Evolutionary conservation across 1,140 invertebrate genomes (phyloP).

Genomic region (Trachelipus rathkii): DNA sequence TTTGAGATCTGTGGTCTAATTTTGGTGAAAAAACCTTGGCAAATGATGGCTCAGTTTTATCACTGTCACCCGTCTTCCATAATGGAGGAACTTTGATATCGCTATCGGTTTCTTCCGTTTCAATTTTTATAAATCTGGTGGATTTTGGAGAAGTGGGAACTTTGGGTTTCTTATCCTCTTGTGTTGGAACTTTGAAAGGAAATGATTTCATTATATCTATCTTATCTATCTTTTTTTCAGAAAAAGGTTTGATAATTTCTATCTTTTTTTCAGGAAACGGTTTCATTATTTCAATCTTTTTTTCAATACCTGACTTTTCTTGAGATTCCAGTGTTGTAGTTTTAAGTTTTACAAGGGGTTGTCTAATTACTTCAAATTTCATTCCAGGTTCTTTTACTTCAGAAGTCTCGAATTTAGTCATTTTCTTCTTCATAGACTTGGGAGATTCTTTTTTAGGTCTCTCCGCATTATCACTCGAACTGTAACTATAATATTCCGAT

Average conservation of each 20-base stretch:
- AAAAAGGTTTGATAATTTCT: constrained; percentile 26
- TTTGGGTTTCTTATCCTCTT: constrained; percentile 47
- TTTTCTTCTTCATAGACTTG: not conserved
- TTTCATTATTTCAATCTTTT: constrained; percentile 32
- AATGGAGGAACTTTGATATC: constrained; percentile 51
- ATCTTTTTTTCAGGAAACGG: constrained; percentile 35
- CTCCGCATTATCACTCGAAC: not conserved
- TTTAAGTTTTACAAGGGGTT: not conserved
- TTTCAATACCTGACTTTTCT: not conserved
- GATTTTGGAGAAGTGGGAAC: constrained; percentile 56
- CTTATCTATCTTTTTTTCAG: constrained; percentile 46
- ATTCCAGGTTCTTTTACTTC: not conserved
- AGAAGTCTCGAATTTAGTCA: not conserved
- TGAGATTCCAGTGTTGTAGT: not conserved
- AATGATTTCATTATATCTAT: constrained; percentile 54
- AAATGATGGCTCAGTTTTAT: constrained; percentile 39
- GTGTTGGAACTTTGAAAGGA: constrained; percentile 52
- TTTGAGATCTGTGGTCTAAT: constrained; percentile 25
- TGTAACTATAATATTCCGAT: constrained; percentile 26
- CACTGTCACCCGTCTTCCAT: constrained; percentile 44
- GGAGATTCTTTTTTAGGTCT: not conserved
- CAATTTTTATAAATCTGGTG: constrained; percentile 64
- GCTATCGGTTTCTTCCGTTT: constrained; percentile 65
- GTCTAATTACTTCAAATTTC: not conserved
- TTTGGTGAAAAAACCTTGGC: constrained; percentile 27